Evolutionary conservation across 2,888 invertebrate species (phyloP).

Genomic region (Mythimna albipuncta): DNA sequence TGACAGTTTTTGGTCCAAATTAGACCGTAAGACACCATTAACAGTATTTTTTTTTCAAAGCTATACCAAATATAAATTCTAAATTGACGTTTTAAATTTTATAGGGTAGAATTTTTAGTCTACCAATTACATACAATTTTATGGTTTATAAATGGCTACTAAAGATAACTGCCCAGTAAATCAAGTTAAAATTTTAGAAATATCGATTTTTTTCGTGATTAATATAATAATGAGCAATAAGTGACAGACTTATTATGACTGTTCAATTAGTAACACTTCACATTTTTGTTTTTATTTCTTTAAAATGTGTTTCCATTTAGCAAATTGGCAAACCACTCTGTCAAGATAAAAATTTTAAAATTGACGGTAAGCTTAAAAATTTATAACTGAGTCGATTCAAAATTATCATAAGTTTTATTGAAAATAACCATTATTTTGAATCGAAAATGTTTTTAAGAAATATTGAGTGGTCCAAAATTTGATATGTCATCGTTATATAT

Average conservation of each 20-base stretch:
- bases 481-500: slow-evolving; percentile 20
- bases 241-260: slow-evolving; percentile 32
- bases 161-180: neutral
- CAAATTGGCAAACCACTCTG: neutral
- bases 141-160: neutral
- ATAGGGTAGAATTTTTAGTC: neutral
- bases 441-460: neutral
- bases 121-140: neutral
- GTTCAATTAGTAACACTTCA: slow-evolving; percentile 4
- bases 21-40: slow-evolving; percentile 22
- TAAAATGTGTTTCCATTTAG: slow-evolving; percentile 6
- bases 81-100: slow-evolving; percentile 5
- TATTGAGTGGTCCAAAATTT: slow-evolving; percentile 22
- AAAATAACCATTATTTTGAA: neutral
- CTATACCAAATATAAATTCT: slow-evolving; percentile 27
- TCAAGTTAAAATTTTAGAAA: neutral
- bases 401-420: neutral
- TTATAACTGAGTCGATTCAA: slow-evolving; percentile 11
- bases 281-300: neutral
- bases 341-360: neutral
- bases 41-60: slow-evolving; percentile 23
- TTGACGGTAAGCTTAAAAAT: neutral
- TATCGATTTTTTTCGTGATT: slow-evolving; percentile 7
- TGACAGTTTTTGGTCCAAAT: slow-evolving; percentile 17
- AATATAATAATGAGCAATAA: slow-evolving; percentile 48